Conservation (phyloP, 2,888 invertebrate genomes). For the Byasa hedistus region DNA sequence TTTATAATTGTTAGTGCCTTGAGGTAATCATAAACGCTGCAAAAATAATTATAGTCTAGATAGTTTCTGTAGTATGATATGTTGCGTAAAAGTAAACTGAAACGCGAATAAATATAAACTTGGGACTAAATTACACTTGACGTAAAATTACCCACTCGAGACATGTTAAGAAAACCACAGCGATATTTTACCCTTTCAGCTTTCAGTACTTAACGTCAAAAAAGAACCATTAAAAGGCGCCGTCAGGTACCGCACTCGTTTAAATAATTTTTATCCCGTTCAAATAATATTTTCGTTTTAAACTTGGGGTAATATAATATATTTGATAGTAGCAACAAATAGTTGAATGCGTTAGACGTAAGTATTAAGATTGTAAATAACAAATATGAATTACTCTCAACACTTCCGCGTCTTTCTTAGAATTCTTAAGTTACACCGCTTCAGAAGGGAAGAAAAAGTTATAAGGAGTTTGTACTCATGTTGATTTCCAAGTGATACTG, state of each 20-base stretch:
- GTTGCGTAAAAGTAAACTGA: not conserved
- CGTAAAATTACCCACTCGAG: constrained; percentile 18
- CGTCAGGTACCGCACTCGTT: not conserved
- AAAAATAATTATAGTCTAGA: not conserved
- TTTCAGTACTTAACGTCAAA: constrained; percentile 14
- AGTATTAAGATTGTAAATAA: not conserved
- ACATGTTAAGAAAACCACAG: constrained; percentile 21
- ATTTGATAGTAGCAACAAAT: not conserved
- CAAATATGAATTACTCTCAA: no score
- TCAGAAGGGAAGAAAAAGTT: no score
- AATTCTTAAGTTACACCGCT: no score
- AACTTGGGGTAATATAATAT: not conserved
- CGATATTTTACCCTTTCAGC: constrained; percentile 16
- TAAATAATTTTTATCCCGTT: not conserved
- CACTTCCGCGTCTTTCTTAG: no score
- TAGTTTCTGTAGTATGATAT: not conserved
- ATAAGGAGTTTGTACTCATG: no score
- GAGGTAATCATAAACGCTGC: no score
- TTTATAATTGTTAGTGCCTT: no score
- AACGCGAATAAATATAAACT: not conserved
- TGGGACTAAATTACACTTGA: constrained; percentile 7
- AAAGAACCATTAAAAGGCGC: constrained; percentile 1
- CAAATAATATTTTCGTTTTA: not conserved
- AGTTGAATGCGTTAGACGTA: not conserved
- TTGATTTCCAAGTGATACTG: no score